phyloP scores from a whole-genome alignment of 2,113 vertebrate species.

The Ondatra zibethicus region DNA sequence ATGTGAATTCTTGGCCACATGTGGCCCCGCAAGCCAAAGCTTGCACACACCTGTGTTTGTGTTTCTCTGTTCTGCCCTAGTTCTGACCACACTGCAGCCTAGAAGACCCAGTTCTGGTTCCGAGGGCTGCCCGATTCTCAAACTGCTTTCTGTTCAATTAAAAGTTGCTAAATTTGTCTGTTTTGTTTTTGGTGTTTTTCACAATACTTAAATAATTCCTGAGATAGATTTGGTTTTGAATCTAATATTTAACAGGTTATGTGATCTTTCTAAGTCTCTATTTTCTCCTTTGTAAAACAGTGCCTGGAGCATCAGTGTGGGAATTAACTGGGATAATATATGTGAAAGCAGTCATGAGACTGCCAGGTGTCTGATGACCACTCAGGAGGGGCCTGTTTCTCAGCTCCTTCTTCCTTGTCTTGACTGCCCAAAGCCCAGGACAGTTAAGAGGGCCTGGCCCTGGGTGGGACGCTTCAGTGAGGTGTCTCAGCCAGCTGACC shows the following conservation, averaged over 20 bases:
- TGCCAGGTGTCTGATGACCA: neutral
- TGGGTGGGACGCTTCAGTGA: neutral
- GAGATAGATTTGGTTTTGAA: slow-evolving; percentile 46
- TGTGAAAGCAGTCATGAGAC: neutral
- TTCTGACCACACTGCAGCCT: neutral
- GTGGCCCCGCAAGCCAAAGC: neutral
- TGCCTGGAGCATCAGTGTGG: neutral
- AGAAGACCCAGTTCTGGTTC: neutral
- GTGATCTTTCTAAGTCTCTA: neutral
- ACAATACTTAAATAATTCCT: neutral
- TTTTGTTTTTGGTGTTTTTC: neutral
- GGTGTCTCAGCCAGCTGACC: slow-evolving; percentile 3
- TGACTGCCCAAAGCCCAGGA: neutral
- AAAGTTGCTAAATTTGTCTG: neutral
- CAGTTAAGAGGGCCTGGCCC: neutral
- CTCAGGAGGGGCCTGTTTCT: neutral
- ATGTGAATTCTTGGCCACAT: neutral
- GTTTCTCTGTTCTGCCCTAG: neutral
- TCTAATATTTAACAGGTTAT: neutral
- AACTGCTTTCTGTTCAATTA: neutral
- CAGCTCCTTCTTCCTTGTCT: too few species aligned
- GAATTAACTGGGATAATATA: neutral
- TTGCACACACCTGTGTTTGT: neutral
- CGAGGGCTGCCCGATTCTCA: neutral
- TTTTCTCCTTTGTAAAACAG: slow-evolving; percentile 40